Evolutionary conservation across 2,888 invertebrate species (phyloP), one percentile per base, ranked within the genome.

Genomic region (Apantesis nais): DNA sequence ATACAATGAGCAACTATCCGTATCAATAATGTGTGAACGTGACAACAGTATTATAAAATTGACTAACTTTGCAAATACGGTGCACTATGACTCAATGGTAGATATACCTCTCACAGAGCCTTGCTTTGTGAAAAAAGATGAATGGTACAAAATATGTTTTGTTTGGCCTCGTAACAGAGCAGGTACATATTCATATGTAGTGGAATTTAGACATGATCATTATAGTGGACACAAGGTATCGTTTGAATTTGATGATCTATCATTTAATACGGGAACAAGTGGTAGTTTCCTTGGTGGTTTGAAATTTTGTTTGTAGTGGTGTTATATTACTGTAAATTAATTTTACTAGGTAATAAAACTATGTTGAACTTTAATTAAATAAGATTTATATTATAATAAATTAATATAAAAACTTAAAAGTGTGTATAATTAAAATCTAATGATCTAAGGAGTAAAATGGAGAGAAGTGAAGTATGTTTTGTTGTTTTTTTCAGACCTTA

Each of bases 221-320:
- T 92, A 89, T 74, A 86, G 81, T 73, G 90, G 90, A 66, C 88
- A 90, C 62, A 92, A 88, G 76, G 89, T 93, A 41, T 84, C 85
- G 67, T 90, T 95, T 85, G 90, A 92, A 75, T 95, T 95, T 90
- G 93, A 94, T 78, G 95, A 95, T 77, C 80, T 90, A 71, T 82
- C 85, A 58, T 79, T 86, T 58, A 78, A 83, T 74, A 79, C 88
- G 72, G 86, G 88, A 58, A 87, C 84, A 74, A 85, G 86, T 78
- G 94, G 94, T 31, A 94, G 94, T 83, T 95, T 95, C 78, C 85
- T 95, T 39, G 90, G 88, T 81, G 93, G 92, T 1, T 84, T 95
- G 71, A 94, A 92, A 81, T 95, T 90, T 88, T 93, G 94, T 83
- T 83, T 95, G 77, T 95, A 87, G 34, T 70, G 0, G 25, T 31